Percentiles rank a stretch among this genome's conserved stretches.
Conservation (phyloP, 2,888 invertebrate species). For the Cyrtodaria siliqua region DNA sequence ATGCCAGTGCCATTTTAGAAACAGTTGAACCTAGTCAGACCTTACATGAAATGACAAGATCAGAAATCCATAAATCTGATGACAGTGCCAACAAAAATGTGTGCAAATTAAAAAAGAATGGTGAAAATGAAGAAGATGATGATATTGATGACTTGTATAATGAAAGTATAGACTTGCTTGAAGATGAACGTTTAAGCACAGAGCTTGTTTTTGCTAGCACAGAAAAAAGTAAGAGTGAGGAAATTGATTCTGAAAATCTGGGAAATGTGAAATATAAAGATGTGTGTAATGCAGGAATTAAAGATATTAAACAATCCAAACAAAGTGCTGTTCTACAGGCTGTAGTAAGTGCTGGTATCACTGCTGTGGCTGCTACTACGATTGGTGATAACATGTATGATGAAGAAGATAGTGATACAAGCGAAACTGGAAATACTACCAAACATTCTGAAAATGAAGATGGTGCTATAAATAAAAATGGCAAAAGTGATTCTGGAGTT, state of each 20-base stretch:
- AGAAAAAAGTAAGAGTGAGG: neutral
- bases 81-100: neutral
- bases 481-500: neutral
- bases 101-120: neutral
- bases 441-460: neutral
- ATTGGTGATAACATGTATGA: conserved; percentile 29
- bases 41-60: neutral
- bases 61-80: conserved; percentile 1
- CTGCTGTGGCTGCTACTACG: conserved; percentile 55
- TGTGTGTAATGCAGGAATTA: conserved; percentile 40
- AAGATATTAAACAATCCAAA: conserved; percentile 33
- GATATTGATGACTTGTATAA: conserved; percentile 47
- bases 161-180: conserved; percentile 27
- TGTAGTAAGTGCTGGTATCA: conserved; percentile 50
- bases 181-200: neutral
- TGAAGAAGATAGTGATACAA: neutral
- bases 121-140: conserved; percentile 14
- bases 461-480: neutral
- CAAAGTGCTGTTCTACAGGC: conserved; percentile 53
- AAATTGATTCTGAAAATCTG: neutral
- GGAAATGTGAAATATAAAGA: conserved; percentile 15
- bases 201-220: neutral
- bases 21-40: conserved; percentile 1
- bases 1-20: neutral
- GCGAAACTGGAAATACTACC: no score